Evolutionary conservation across 2,113 vertebrate species (phyloP), one percentile per base, ranked within the genome.

Genomic region (Zosterops pallidus): DNA sequence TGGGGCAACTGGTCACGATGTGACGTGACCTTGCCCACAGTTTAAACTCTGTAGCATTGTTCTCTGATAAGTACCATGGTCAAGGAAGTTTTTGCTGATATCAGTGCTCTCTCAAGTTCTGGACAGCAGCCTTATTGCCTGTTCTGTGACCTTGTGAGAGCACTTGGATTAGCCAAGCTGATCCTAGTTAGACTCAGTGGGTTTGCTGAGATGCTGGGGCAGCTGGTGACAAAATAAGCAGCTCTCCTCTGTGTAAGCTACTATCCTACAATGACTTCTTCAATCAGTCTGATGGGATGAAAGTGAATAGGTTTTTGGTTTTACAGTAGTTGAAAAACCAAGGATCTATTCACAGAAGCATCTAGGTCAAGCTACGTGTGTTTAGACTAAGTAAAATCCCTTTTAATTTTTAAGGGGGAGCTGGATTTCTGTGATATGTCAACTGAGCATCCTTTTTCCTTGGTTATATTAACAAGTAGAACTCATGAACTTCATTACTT

Each of bases 1-100:
- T 2, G 8, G 50, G 12, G 39, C 28, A 70, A 15, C 24, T 35
- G 56, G 35, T 33, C 31, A 42, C 0, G 0, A 47, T 70, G 65
- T 49, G 14, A 63, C 21, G 57, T 46, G 44, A 26, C 16, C 70
- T 69, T 9, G 9, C 8, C 3, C 9, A 3, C 39, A 39, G 15
- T 46, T 83, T 33, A 77, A 87, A 60, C n/a, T 68, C 62, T 52
- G 22, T 29, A 50, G 17, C 52, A 23, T 39, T 39, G 33, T 49
- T 57, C 21, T 5, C 4, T 33, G 20, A 11, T 14, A 29, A 69
- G 14, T 62, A 28, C 33, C 42, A 28, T 13, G 33, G 26, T n/a
- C 57, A 68, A 72, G 39, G 33, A 76, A 86, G 22, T 0, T 0
- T n/a, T 65, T 46, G 4, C 37, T 64, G 74, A 11, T 7, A 31